phyloP scores from a whole-genome alignment of 2,113 vertebrate species.

The Pomatorhinus ruficollis region DNA sequence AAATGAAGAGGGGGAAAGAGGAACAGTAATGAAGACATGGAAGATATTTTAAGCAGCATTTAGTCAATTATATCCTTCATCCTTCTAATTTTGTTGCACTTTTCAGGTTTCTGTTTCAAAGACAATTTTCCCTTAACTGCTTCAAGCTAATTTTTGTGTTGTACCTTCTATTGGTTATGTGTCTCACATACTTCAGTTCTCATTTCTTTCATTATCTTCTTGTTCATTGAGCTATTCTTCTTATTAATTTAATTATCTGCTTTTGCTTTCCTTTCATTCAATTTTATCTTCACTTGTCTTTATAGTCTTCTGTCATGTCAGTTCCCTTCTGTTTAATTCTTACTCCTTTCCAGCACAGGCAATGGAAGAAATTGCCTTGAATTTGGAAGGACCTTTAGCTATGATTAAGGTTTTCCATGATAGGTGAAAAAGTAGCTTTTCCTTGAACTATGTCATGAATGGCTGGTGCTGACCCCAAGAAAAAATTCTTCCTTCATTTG shows the following conservation, averaged over 20 bases:
- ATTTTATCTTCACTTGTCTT: neutral
- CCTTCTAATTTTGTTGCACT: neutral
- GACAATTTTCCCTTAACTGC: neutral
- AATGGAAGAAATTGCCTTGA: neutral
- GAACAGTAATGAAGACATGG: neutral
- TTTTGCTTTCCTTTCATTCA: neutral
- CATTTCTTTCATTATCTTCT: slow-evolving; percentile 23
- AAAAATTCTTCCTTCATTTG: neutral
- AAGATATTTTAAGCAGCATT: neutral
- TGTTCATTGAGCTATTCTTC: neutral
- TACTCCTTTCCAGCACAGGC: neutral
- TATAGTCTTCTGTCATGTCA: neutral
- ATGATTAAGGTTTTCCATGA: neutral
- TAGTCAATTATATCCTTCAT: neutral
- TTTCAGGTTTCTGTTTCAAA: neutral
- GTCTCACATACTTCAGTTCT: neutral
- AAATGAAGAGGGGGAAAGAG: rapidly evolving
- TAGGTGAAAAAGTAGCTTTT: neutral
- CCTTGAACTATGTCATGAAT: neutral
- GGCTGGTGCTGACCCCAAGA: neutral
- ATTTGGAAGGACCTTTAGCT: neutral
- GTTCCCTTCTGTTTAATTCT: neutral
- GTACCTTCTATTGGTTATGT: neutral
- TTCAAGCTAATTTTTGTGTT: neutral
- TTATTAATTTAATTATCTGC: slow-evolving; percentile 47